A percentile compares a stretch with the other conserved stretches of the same genome.
Evolutionary conservation across 2,888 invertebrate species (phyloP).

Genomic region (Silvanus unidentatus): DNA sequence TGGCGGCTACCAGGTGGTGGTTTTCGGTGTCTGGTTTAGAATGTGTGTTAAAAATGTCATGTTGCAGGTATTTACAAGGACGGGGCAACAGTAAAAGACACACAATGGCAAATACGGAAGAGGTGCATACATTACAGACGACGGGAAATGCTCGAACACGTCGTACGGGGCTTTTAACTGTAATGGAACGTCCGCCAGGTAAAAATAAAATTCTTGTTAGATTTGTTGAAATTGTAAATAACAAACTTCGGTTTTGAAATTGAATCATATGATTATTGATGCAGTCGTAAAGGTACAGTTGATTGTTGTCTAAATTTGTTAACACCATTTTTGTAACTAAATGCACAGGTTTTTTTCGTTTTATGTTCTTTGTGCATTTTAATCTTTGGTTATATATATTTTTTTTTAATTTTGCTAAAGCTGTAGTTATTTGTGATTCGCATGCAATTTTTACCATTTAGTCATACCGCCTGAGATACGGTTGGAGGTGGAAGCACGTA

Average conservation of each 20-base stretch:
- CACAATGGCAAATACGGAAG: constrained; percentile 72
- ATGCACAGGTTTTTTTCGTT: constrained; percentile 10
- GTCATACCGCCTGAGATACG: constrained; percentile 85
- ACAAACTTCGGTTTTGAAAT: no score
- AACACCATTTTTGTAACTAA: constrained; percentile 1
- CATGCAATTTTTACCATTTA: constrained; percentile 40
- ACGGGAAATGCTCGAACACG: constrained; percentile 52
- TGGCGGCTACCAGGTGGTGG: constrained; percentile 46
- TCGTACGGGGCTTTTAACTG: constrained; percentile 77
- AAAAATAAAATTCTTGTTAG: constrained; percentile 37
- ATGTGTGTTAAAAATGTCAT: no score
- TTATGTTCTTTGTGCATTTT: constrained; percentile 9
- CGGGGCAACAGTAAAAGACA: constrained; percentile 72
- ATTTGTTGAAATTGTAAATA: no score
- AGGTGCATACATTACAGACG: constrained; percentile 49
- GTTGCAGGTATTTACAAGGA: constrained; percentile 75
- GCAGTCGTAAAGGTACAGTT: no score
- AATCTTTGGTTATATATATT: constrained; percentile 22
- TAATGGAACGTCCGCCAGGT: constrained; percentile 85
- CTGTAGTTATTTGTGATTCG: constrained; percentile 26
- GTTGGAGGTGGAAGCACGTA: constrained; percentile 83
- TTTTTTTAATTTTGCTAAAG: constrained; percentile 30
- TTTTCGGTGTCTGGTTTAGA: constrained; percentile 3
- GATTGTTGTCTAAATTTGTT: no score
- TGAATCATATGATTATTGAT: no score